Percentiles rank a stretch among this genome's conserved stretches.
phyloP scores from a whole-genome alignment of 1,140 invertebrate species.

The Palaemon carinicauda region DNA sequence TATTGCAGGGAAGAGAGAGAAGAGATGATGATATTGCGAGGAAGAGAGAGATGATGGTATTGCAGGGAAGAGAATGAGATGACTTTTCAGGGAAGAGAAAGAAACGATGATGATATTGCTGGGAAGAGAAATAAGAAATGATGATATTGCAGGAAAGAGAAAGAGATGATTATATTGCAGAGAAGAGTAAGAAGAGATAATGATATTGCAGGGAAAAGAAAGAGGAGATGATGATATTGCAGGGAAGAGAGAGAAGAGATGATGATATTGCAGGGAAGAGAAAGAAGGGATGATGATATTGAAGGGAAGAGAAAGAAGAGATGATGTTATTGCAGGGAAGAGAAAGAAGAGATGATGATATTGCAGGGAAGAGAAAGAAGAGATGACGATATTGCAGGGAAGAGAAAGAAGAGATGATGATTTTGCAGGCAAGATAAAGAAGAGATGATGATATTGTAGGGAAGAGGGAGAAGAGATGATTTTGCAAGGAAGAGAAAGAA shows the following conservation, averaged over 20 bases:
- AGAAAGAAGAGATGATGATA: background rate
- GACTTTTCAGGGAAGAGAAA: background rate
- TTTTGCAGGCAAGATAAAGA: background rate
- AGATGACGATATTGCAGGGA: background rate
- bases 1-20: background rate
- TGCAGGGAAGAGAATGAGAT: background rate
- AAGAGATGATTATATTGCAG: too few relatives aligned
- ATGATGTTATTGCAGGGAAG: background rate
- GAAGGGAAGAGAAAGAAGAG: background rate
- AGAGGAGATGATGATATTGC: background rate
- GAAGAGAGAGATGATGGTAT: background rate
- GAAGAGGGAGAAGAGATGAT: background rate
- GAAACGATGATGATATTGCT: background rate
- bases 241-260: background rate
- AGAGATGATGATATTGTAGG: background rate
- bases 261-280: background rate
- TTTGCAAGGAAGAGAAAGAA: background rate
- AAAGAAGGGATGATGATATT: background rate
- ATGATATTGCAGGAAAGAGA: background rate
- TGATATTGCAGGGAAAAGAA: background rate
- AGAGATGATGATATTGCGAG: background rate
- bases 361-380: background rate
- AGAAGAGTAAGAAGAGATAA: background rate
- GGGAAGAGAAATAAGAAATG: background rate
- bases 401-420: background rate